phyloP scores from a whole-genome alignment of 2,888 invertebrate species.

The Scrobipalpa costella region DNA sequence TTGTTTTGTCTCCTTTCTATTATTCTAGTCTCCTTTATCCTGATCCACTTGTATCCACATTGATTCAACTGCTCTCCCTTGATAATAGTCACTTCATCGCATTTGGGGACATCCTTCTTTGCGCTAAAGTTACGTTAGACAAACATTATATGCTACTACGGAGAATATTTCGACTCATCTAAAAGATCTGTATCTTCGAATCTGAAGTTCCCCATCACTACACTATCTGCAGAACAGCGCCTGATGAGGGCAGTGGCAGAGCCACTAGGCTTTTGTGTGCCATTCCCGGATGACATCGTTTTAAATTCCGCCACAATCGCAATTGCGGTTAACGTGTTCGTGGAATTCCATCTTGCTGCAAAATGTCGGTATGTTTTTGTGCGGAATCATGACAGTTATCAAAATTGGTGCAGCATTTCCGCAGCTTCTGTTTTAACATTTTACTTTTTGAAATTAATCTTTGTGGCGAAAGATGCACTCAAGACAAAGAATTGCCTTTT shows the following conservation, averaged over 20 bases:
- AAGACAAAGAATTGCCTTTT: neutral
- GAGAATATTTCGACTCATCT: neutral
- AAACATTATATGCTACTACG: too few relatives aligned
- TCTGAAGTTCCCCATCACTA: constrained; percentile 25
- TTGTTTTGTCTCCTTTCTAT: too few relatives aligned
- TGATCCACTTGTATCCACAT: too few relatives aligned
- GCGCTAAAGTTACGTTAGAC: too few relatives aligned
- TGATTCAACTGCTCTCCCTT: too few relatives aligned
- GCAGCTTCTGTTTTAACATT: neutral
- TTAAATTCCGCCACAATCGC: constrained; percentile 47
- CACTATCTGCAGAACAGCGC: constrained; percentile 6
- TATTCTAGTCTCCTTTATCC: too few relatives aligned
- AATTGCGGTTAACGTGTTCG: constrained; percentile 52
- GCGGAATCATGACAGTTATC: constrained; percentile 9
- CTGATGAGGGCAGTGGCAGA: constrained; percentile 13
- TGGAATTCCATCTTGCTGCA: constrained; percentile 43
- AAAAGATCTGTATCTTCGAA: constrained; percentile 18
- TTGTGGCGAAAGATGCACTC: neutral
- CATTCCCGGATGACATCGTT: constrained; percentile 49
- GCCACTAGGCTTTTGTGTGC: constrained; percentile 38
- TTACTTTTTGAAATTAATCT: neutral
- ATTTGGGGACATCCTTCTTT: too few relatives aligned
- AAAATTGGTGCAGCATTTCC: constrained; percentile 2
- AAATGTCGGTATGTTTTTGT: constrained; percentile 17
- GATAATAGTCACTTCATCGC: too few relatives aligned